Evolutionary conservation across 2,797 vertebrate species (phyloP).

Genomic region (Ctenopoma kingsleyae): DNA sequence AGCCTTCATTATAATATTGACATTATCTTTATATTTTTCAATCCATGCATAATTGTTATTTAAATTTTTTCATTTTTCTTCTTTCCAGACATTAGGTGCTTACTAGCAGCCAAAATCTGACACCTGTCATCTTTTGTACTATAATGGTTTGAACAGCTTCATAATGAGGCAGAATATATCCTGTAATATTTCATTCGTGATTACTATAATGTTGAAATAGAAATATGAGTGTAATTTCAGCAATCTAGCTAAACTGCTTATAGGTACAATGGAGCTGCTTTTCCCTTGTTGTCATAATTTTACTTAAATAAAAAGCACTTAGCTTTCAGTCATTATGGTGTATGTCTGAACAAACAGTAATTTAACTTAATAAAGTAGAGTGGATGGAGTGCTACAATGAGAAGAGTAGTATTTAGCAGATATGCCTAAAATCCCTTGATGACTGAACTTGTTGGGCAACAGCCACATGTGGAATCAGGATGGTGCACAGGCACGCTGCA

Average conservation of each 20-base stretch:
- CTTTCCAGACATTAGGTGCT: not conserved
- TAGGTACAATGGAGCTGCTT: slow-evolving; percentile 16
- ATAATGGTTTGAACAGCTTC: slow-evolving; percentile 24
- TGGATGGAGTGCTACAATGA: slow-evolving; percentile 42
- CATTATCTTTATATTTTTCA: not conserved
- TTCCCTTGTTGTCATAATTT: slow-evolving; percentile 25
- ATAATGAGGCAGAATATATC: slow-evolving; percentile 20
- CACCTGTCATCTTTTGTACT: slow-evolving; percentile 19
- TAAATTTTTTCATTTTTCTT: not conserved
- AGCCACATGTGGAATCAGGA: slow-evolving; percentile 65
- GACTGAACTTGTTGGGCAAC: slow-evolving; percentile 54
- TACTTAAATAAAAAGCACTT: slow-evolving; percentile 29
- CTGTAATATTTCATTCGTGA: slow-evolving; percentile 48
- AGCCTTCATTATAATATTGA: too few relatives aligned
- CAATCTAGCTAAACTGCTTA: slow-evolving; percentile 35
- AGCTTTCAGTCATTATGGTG: slow-evolving; percentile 28
- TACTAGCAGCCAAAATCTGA: slow-evolving; percentile 19
- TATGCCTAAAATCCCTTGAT: slow-evolving; percentile 59
- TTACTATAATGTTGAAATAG: slow-evolving; percentile 39
- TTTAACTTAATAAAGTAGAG: slow-evolving; percentile 48
- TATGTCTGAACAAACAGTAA: slow-evolving; percentile 57
- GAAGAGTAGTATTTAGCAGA: slow-evolving; percentile 63
- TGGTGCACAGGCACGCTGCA: slow-evolving; percentile 39
- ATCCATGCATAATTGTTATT: not conserved
- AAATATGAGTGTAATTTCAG: slow-evolving; percentile 40